Evolutionary conservation across 1,140 invertebrate genomes (phyloP).

Genomic region (Zeugodacus cucurbitae): DNA sequence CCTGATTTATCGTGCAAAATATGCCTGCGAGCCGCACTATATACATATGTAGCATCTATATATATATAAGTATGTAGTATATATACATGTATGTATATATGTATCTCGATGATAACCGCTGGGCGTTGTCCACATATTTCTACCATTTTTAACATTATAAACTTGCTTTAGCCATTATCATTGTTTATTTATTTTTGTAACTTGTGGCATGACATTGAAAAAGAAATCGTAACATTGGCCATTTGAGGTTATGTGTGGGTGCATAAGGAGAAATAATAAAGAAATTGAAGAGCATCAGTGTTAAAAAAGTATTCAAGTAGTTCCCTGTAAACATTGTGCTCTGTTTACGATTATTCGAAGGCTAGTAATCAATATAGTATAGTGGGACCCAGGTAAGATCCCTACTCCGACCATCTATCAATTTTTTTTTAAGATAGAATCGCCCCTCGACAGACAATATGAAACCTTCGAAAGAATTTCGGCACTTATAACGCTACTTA

Average conservation of each 20-base stretch:
- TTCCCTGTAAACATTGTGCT: too few species aligned
- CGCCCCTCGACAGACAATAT: too few species aligned
- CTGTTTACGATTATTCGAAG: too few species aligned
- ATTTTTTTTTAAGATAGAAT: too few species aligned
- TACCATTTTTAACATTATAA: not conserved
- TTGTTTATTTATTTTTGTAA: not conserved
- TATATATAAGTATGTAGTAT: not conserved
- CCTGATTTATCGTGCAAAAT: not conserved
- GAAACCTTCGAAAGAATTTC: too few species aligned
- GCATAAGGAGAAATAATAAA: not conserved
- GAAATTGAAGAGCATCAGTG: not conserved
- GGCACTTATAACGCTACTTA: too few species aligned
- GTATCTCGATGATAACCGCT: not conserved
- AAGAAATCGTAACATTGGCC: not conserved
- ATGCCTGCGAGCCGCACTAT: not conserved
- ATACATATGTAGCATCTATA: not conserved
- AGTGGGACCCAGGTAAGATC: too few species aligned
- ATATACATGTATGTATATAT: not conserved
- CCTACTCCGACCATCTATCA: too few species aligned
- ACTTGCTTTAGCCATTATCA: not conserved
- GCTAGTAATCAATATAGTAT: too few species aligned
- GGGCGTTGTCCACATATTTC: not conserved
- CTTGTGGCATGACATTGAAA: slow-evolving; percentile 24
- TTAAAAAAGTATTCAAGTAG: too few species aligned
- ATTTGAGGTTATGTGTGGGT: not conserved